Evolutionary conservation across 2,888 invertebrate genomes (phyloP), one percentile per base, ranked within the genome.

Genomic region (Nomada ruficornis): DNA sequence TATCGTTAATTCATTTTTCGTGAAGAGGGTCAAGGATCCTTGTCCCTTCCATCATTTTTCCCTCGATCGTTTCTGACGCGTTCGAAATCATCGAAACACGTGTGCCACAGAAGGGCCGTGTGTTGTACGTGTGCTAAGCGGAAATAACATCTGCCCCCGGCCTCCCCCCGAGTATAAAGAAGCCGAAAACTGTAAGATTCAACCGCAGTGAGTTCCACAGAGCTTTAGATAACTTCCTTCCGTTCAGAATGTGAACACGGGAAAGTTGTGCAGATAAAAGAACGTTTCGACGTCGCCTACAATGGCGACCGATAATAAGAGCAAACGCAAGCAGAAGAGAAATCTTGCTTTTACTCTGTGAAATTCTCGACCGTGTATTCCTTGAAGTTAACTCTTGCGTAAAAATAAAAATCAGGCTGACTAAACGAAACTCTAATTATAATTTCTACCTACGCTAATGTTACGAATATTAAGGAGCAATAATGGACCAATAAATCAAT

Each of bases 141-240:
- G 91, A 91, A 91, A 88, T 88, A 89, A 90, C 91, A 91, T 91
- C 91, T 91, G 91, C 86, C 80, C 68, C 44, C 50, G 44, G 91
- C 91, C 91, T 91, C 91, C 86, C 80, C 68, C 36, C 50, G 29
- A 55, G 69, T 60, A 78, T 78, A 82, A 79, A 77, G 79, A 83
- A 77, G 77, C 74, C 83, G 76, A 86, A 84, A 85, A 76, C 67
- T 59, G 69, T 62, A 77, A 70, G 63, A 80, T 70, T 77, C 72
- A 52, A 80, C 75, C 80, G 62, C 73, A 73, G 71, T 29, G 69
- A 71, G 59, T 69, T 71, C 62, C 50, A 72, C 36, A 7, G 69
- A 36, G 54, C 63, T 50, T 68, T 72, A 15, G 72, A 63, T 42
- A 75, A 75, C 74, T 84, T 84, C 84, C 79, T 86, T 83, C 76